phyloP scores from a whole-genome alignment of 1,140 invertebrate genomes.

The Elymnias hypermnestra region DNA sequence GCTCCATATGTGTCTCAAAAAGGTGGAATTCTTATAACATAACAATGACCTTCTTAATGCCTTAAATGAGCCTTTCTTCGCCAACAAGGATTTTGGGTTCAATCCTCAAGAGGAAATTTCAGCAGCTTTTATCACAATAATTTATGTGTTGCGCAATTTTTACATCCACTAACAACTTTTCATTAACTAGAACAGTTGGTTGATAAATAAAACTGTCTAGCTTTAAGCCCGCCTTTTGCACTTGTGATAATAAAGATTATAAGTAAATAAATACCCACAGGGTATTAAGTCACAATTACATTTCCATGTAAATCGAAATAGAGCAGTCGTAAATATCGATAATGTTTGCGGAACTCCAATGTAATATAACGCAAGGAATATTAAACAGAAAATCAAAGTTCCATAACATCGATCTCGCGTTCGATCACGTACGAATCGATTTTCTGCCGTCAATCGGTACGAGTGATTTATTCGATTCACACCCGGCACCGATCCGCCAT shows the following conservation, averaged over 20 bases:
- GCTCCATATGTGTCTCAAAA: too few species aligned
- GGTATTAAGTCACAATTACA: background rate
- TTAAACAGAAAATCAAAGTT: constrained; percentile 17
- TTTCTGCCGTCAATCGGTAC: constrained; percentile 50
- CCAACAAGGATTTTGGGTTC: too few species aligned
- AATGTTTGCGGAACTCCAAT: constrained; percentile 5
- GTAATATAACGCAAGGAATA: constrained; percentile 18
- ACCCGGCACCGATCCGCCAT: constrained; percentile 29
- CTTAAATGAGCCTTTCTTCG: too few species aligned
- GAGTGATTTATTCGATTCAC: constrained; percentile 53
- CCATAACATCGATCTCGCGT: constrained; percentile 13
- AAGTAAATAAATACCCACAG: background rate
- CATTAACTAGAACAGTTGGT: too few species aligned
- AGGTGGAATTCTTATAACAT: too few species aligned
- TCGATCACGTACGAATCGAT: constrained; percentile 48
- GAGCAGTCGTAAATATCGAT: constrained; percentile 7
- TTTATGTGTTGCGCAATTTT: too few species aligned
- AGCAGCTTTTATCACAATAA: too few species aligned
- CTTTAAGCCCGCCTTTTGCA: background rate
- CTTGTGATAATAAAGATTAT: background rate
- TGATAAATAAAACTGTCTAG: background rate
- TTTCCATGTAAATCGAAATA: constrained; percentile 5
- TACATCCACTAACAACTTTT: too few species aligned
- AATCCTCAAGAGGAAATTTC: too few species aligned
- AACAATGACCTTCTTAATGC: too few species aligned